A percentile compares a stretch with the other conserved stretches of the same genome.
Evolutionary conservation across 2,888 invertebrate genomes (phyloP).

Genomic region (Altica lythri): DNA sequence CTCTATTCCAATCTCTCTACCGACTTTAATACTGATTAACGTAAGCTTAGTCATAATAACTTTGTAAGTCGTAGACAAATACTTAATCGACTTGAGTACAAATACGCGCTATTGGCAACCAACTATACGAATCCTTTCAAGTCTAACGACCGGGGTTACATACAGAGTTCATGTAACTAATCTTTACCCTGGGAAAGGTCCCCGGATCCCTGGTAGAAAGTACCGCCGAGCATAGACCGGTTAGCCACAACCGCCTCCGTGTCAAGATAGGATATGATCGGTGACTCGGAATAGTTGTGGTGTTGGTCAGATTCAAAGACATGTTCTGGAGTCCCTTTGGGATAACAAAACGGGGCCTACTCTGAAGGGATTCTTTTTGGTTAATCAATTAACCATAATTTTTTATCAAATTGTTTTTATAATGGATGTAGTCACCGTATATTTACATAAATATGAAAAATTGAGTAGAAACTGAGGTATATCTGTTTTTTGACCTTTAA

Average conservation of each 20-base stretch:
- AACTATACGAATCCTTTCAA: slow-evolving; percentile 51
- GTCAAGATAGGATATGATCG: slow-evolving; percentile 46
- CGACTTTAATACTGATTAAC: too few species aligned
- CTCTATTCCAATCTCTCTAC: too few species aligned
- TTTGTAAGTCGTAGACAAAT: too few species aligned
- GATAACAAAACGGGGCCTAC: slow-evolving; percentile 55
- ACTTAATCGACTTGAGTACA: too few species aligned
- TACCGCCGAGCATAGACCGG: slow-evolving; percentile 55
- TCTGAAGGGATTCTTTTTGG: slow-evolving; percentile 51
- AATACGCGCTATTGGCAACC: too few species aligned
- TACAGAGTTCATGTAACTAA: slow-evolving; percentile 55
- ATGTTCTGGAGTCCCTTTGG: slow-evolving; percentile 42
- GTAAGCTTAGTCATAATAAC: too few species aligned
- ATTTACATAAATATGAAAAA: too few species aligned
- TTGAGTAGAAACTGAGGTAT: too few species aligned
- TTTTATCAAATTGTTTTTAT: too few species aligned
- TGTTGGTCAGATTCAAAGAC: slow-evolving; percentile 54
- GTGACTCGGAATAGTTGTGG: slow-evolving; percentile 47
- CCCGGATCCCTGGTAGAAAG: slow-evolving; percentile 61
- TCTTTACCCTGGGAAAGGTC: slow-evolving; percentile 60
- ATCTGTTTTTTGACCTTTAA: too few species aligned
- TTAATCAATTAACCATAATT: too few species aligned
- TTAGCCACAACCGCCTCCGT: slow-evolving; percentile 51
- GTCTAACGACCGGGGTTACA: slow-evolving; percentile 56
- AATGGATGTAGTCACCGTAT: too few species aligned